Evolutionary conservation across 2,888 invertebrate genomes (phyloP), one percentile per base, ranked within the genome.

Genomic region (Dendrolimus pini): DNA sequence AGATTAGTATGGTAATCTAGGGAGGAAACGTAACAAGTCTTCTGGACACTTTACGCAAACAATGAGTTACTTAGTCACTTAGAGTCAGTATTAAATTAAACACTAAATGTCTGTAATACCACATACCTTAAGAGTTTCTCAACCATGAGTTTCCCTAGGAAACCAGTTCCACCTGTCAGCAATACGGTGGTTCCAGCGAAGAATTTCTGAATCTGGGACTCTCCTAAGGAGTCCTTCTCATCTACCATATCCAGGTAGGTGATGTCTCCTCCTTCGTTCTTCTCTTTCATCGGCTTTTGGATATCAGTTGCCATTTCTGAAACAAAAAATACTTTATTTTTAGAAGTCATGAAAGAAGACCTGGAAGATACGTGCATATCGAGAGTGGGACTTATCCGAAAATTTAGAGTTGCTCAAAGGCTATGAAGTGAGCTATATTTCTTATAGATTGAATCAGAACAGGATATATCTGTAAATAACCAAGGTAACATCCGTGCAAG

Each of bases 151-250:
- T 99, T 98, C 41, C 99, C 99, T 73, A 99, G 91, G 83, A 99
- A 99, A 0, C 99, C 99, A 0, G 98, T 98, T 7, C 96, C 97
- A 0, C 99, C 99, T 0, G 98, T 98, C 47, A 99, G 92, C 47
- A 99, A 92, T 3, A 99, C 88, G 0, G 85, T 82, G 10, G 82
- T 61, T 0, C 84, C 88, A 0, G 80, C 65, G 62, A 86, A 89
- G 62, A 85, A 71, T 63, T 83, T 83, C 73, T 82, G 79, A 18
- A 91, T 84, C 64, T 90, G 82, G 0, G 90, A 90, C 42, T 85
- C 82, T 0, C 83, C 85, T 0, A 81, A 57, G 0, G 65, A 60
- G 2, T 74, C 72, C 0, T 54, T 61, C 41, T 87, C 78, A 2
- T 83, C 82, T 41, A 86, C 74, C 89, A 91, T 90, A 61, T 91